Conservation (phyloP, 1,140 invertebrate genomes). For the Conus betulinus region DNA sequence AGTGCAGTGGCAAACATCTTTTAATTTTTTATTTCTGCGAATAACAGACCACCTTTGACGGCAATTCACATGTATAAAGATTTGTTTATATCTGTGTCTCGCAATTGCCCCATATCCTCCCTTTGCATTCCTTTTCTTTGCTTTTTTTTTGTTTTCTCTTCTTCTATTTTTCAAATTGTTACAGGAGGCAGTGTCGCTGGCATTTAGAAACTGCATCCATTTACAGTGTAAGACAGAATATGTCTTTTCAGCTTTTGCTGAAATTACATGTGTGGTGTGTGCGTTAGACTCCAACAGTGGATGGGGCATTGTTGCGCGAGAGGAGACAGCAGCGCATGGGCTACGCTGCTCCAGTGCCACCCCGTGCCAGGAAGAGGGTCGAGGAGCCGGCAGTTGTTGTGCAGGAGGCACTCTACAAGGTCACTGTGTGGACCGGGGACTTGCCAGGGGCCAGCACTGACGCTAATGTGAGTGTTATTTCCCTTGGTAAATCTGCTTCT, state of each 20-base stretch:
- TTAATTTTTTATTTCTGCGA: too few species aligned
- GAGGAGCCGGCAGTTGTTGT: slow-evolving; percentile 43
- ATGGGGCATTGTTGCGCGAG: background rate
- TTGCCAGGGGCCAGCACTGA: slow-evolving; percentile 56
- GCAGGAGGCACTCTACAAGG: slow-evolving; percentile 60
- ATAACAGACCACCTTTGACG: too few species aligned
- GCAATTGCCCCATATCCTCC: too few species aligned
- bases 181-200: background rate
- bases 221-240: background rate
- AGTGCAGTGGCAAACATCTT: too few species aligned
- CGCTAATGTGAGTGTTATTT: slow-evolving; percentile 58
- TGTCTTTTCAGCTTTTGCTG: background rate
- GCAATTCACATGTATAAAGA: too few species aligned
- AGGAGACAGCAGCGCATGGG: slow-evolving; percentile 51
- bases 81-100: too few species aligned
- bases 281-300: background rate
- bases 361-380: slow-evolving; percentile 46
- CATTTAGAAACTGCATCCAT: background rate
- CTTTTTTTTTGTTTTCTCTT: too few species aligned
- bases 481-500: too few species aligned
- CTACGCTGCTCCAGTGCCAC: slow-evolving; percentile 62
- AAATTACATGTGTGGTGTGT: too few species aligned
- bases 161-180: too few species aligned
- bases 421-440: slow-evolving; percentile 64
- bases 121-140: too few species aligned